Conservation (phyloP, 30 jellyfish, hydroid and myxozoan genomes). For the Euphysa ruthae region DNA sequence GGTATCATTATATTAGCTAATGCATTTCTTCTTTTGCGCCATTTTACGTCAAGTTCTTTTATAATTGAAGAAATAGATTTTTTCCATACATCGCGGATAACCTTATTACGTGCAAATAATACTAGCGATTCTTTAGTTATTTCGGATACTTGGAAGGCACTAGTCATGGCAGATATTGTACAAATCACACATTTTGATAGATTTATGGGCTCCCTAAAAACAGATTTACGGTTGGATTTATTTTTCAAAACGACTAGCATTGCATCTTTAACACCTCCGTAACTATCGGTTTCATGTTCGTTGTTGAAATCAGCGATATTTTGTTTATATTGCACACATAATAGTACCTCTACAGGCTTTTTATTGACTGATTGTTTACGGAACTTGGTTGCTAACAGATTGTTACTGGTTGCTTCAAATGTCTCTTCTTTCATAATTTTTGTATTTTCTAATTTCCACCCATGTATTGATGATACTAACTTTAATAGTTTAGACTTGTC, state of each 20-base stretch:
- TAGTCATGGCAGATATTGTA: conserved; percentile 19
- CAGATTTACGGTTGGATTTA: conserved; percentile 35
- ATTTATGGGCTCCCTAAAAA: conserved; percentile 30
- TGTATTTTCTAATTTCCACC: conserved; percentile 75
- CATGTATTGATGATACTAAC: conserved; percentile 45
- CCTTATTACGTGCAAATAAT: conserved; percentile 39
- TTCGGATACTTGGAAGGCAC: conserved; percentile 59
- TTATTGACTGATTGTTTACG: no score
- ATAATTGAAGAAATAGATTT: conserved; percentile 23
- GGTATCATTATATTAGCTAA: conserved; percentile 76
- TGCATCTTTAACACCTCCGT: conserved; percentile 60
- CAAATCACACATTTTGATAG: neutral
- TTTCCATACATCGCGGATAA: conserved; percentile 43
- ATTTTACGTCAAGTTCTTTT: conserved; percentile 35
- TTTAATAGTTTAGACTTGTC: conserved; percentile 1
- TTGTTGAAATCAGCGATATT: conserved; percentile 4
- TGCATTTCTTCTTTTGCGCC: conserved; percentile 80
- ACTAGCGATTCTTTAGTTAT: conserved; percentile 41
- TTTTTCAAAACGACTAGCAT: conserved; percentile 50
- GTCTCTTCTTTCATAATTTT: conserved; percentile 27
- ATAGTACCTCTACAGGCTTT: no score
- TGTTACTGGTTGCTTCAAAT: conserved; percentile 38
- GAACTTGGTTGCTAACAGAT: no score
- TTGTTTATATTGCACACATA: conserved; percentile 38
- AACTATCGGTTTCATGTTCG: neutral